A percentile compares a stretch with the other conserved stretches of the same genome.
phyloP scores from a whole-genome alignment of 1,140 invertebrate genomes.

The Drosophila rufa region DNA sequence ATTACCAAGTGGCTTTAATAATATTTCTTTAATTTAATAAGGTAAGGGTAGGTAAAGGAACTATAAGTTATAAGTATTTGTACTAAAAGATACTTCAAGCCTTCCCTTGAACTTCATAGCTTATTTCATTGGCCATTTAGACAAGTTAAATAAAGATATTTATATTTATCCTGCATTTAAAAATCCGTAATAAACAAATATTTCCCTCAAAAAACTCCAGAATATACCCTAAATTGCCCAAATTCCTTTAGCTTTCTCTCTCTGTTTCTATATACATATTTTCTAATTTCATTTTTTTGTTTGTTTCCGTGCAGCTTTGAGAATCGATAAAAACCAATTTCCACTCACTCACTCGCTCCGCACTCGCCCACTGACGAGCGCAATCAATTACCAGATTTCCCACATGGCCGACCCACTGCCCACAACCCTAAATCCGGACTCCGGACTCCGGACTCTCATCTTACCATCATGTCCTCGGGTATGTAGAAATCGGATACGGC shows the following conservation, averaged over 20 bases:
- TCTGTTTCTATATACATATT: background rate
- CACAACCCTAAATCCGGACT: conserved; percentile 5
- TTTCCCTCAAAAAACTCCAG: no score
- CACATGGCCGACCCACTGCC: conserved; percentile 48
- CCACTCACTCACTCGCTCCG: conserved; percentile 46
- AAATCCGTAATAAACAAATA: no score
- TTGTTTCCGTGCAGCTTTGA: conserved; percentile 53
- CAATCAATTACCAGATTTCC: conserved; percentile 83
- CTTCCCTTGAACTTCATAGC: no score
- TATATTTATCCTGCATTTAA: no score
- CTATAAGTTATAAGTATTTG: no score
- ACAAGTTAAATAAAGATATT: no score
- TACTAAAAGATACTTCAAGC: no score
- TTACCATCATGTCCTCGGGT: conserved; percentile 95
- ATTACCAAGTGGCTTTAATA: background rate
- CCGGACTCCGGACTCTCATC: conserved; percentile 61
- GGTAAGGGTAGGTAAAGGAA: no score
- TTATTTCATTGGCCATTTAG: no score
- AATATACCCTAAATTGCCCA: no score
- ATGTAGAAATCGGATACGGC: conserved; percentile 99
- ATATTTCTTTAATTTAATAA: background rate
- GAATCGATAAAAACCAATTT: conserved; percentile 82
- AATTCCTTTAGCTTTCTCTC: no score
- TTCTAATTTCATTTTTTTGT: conserved; percentile 1
- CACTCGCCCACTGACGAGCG: conserved; percentile 63